Evolutionary conservation across 1,140 invertebrate species (phyloP).

Genomic region (Metopolophium dirhodum): DNA sequence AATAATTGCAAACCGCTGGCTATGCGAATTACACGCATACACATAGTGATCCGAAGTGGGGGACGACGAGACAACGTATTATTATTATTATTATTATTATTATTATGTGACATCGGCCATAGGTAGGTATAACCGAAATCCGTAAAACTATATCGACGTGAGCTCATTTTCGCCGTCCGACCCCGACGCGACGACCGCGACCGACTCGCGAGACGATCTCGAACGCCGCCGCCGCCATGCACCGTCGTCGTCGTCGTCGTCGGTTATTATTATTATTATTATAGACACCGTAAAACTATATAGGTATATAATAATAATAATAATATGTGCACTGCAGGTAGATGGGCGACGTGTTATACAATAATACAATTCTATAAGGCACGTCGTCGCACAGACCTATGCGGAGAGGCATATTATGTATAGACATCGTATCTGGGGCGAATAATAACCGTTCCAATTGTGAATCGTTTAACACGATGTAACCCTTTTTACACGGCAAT

Average conservation of each 20-base stretch:
- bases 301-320: background rate
- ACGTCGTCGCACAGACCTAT: background rate
- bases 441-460: conserved; percentile 57
- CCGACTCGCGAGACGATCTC: background rate
- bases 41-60: background rate
- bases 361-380: background rate
- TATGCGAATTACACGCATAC: background rate
- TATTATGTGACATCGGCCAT: background rate
- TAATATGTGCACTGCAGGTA: background rate
- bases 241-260: background rate
- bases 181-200: no score
- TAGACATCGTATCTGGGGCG: conserved; percentile 13
- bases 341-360: background rate
- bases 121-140: background rate
- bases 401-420: background rate
- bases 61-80: background rate
- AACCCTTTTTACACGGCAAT: conserved; percentile 56
- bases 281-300: background rate
- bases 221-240: background rate
- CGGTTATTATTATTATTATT: background rate
- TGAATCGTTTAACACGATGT: conserved; percentile 57
- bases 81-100: background rate
- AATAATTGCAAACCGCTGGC: background rate
- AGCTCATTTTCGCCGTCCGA: background rate
- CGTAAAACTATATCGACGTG: background rate